Conservation (phyloP, 1,140 invertebrate species). For the Holotrichia oblita region DNA sequence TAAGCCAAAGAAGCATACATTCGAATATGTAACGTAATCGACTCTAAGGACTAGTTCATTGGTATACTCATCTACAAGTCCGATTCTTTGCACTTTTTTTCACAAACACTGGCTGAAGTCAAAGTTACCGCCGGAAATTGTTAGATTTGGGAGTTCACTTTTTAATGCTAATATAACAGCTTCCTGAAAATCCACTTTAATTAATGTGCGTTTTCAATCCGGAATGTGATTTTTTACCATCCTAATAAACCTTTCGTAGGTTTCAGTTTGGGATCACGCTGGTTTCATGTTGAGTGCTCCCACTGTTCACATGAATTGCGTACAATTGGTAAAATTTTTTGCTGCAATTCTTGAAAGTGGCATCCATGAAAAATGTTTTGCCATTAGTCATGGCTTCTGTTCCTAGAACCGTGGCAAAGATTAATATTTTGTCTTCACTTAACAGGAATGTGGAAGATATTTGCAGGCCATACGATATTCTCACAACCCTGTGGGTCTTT, state of each 20-base stretch:
- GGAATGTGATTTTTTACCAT: neutral
- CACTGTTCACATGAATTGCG: neutral
- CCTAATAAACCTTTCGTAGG: neutral
- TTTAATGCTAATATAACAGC: neutral
- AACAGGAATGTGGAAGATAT: neutral
- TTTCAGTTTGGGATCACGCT: neutral
- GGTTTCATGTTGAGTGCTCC: neutral
- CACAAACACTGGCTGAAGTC: neutral
- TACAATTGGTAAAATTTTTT: neutral
- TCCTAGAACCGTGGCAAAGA: neutral
- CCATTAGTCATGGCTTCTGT: neutral
- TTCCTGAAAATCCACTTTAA: neutral
- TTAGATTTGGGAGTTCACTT: neutral
- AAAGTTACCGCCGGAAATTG: neutral
- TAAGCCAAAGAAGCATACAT: too few relatives aligned
- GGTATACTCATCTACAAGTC: neutral
- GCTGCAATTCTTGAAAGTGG: neutral
- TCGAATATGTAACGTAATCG: too few relatives aligned
- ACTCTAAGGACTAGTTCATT: too few relatives aligned
- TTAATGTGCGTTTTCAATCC: neutral
- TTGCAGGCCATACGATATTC: neutral
- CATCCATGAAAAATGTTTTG: neutral
- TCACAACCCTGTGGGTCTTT: neutral
- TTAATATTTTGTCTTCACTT: neutral
- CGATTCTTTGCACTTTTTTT: neutral